Percentiles rank a stretch among this genome's conserved stretches.
Evolutionary conservation across 1,140 invertebrate species (phyloP).

Genomic region (Metaphire vulgaris): DNA sequence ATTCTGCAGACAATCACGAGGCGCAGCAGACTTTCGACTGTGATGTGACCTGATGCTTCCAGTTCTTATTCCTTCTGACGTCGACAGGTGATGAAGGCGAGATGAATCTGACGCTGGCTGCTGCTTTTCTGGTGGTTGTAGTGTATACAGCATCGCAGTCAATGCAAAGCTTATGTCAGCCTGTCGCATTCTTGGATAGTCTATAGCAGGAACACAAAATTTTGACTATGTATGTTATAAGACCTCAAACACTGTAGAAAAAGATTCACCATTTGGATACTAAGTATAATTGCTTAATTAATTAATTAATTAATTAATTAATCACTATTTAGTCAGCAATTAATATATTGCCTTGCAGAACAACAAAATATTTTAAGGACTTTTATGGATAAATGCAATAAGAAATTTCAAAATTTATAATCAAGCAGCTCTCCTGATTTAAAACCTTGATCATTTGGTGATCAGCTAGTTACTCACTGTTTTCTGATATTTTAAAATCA

Average conservation of each 20-base stretch:
- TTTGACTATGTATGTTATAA: constrained; percentile 12
- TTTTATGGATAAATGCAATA: no score
- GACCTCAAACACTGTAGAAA: constrained; percentile 20
- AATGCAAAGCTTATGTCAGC: constrained; percentile 84
- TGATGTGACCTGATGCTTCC: constrained; percentile 37
- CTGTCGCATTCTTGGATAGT: constrained; percentile 77
- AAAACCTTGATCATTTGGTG: no score
- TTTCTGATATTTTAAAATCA: no score
- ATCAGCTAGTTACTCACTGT: no score
- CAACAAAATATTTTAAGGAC: no score
- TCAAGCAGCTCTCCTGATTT: no score
- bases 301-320: no score
- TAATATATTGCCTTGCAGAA: no score
- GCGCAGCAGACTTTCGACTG: constrained; percentile 32
- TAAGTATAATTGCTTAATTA: no score
- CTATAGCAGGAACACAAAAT: constrained; percentile 55
- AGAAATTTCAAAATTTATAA: no score
- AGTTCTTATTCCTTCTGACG: constrained; percentile 38
- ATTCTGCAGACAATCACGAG: constrained; percentile 53
- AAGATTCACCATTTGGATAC: no score
- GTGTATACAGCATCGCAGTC: constrained; percentile 77
- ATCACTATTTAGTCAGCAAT: no score
- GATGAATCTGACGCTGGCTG: constrained; percentile 50
- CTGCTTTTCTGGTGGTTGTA: constrained; percentile 61
- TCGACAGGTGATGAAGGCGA: constrained; percentile 38